Evolutionary conservation across 2,113 vertebrate species (phyloP).

Genomic region (Protobothrops mucrosquamatus): DNA sequence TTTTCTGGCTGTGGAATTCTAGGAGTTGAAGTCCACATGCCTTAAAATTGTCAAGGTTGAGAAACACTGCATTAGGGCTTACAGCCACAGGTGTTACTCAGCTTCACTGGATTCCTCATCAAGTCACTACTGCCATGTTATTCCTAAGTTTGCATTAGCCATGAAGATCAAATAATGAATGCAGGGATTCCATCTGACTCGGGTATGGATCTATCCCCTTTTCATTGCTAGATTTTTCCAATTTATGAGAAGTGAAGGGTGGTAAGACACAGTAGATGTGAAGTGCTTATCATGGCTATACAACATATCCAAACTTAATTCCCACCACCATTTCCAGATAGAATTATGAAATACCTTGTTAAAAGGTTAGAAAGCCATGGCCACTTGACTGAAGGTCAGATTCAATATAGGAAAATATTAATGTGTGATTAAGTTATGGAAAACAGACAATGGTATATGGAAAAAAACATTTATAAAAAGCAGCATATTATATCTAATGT

Average conservation of each 20-base stretch:
- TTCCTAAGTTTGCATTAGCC: neutral
- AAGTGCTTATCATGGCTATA: neutral
- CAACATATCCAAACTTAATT: neutral
- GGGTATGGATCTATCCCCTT: neutral
- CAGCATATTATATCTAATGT: neutral
- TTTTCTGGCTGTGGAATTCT: too few species aligned
- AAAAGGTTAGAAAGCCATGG: neutral
- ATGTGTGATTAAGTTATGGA: neutral
- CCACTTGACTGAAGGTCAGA: neutral
- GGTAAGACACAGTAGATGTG: neutral
- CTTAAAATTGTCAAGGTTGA: too few species aligned
- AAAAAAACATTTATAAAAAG: neutral
- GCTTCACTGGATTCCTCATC: neutral
- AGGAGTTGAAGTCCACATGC: too few species aligned
- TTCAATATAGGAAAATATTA: neutral
- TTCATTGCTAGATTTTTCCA: neutral
- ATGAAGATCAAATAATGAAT: neutral
- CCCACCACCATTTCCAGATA: neutral
- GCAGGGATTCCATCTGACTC: neutral
- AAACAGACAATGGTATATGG: neutral
- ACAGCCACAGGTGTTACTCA: neutral
- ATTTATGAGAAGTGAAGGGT: neutral
- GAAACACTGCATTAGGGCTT: neutral
- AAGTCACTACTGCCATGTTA: neutral
- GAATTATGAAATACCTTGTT: neutral